phyloP scores from a whole-genome alignment of 1,140 invertebrate species.

The Ostrea denselamellosa region DNA sequence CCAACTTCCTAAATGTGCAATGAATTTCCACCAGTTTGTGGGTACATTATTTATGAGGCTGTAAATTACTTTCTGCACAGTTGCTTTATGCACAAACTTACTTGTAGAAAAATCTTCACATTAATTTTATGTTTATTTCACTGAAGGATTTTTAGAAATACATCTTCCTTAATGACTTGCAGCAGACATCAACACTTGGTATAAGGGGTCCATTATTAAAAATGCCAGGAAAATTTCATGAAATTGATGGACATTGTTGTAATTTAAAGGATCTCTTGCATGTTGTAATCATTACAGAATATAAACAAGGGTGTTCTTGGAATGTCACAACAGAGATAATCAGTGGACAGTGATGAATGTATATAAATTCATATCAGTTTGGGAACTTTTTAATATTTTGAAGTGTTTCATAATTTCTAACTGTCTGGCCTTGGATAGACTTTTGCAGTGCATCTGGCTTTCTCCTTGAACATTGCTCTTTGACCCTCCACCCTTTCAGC shows the following conservation, averaged over 20 bases:
- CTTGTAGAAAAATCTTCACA: neutral
- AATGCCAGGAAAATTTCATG: too few relatives aligned
- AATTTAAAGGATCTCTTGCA: too few relatives aligned
- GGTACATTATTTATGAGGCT: neutral
- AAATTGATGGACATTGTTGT: too few relatives aligned
- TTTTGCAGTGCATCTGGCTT: too few relatives aligned
- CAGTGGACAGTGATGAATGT: neutral
- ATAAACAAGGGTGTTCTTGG: too few relatives aligned
- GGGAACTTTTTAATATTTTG: too few relatives aligned
- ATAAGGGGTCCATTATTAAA: too few relatives aligned
- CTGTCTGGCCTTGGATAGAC: too few relatives aligned
- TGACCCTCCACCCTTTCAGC: neutral
- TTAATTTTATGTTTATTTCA: conserved; percentile 2
- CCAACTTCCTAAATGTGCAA: neutral
- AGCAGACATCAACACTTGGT: neutral
- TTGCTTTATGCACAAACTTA: neutral
- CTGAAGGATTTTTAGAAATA: neutral
- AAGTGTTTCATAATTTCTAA: too few relatives aligned
- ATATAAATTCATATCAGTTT: neutral
- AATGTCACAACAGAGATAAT: neutral
- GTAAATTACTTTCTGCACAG: conserved; percentile 2
- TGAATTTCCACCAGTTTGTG: neutral
- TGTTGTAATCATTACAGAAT: too few relatives aligned
- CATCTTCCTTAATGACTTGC: neutral
- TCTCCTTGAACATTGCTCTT: neutral